These are phyloP conservation scores for Myotis yumanensis DNA, from an alignment of 2,113 vertebrate species.

Conservation along the genomic window DNA sequence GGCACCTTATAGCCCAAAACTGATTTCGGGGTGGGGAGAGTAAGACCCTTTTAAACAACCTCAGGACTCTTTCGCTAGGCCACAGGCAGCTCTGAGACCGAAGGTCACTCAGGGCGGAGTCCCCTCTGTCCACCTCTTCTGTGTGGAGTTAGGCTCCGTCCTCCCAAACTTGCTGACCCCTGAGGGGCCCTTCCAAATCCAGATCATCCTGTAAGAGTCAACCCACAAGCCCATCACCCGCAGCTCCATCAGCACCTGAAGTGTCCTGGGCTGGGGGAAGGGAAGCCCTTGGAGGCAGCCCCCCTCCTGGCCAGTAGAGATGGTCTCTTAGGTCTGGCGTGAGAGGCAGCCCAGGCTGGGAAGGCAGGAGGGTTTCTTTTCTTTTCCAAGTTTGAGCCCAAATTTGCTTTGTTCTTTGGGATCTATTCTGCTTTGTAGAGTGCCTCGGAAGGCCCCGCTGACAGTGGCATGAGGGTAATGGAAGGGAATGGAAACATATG, in stretches of 20 bases:
- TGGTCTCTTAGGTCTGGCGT: background rate
- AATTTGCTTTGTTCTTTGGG: constrained; percentile 42
- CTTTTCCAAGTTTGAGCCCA: background rate
- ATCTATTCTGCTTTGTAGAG: constrained; percentile 5
- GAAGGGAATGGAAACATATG: constrained; percentile 29
- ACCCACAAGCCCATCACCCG: background rate
- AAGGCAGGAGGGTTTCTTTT: background rate
- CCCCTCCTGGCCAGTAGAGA: fast-evolving
- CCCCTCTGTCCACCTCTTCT: background rate
- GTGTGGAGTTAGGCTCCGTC: constrained; percentile 1
- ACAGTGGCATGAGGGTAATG: background rate
- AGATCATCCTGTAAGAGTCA: constrained; percentile 46
- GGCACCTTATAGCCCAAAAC: background rate
- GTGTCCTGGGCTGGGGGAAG: background rate
- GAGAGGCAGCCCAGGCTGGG: background rate
- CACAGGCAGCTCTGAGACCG: background rate
- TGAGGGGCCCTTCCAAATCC: constrained; percentile 55
- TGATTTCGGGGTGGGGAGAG: background rate
- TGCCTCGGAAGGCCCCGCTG: background rate
- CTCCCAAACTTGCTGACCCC: constrained; percentile 46
- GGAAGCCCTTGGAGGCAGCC: background rate
- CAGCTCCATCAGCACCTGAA: background rate
- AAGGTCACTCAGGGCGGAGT: background rate
- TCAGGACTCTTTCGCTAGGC: background rate
- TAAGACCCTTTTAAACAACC: background rate